phyloP scores from a whole-genome alignment of 2,888 invertebrate species.

The Sialis fuliginosa region DNA sequence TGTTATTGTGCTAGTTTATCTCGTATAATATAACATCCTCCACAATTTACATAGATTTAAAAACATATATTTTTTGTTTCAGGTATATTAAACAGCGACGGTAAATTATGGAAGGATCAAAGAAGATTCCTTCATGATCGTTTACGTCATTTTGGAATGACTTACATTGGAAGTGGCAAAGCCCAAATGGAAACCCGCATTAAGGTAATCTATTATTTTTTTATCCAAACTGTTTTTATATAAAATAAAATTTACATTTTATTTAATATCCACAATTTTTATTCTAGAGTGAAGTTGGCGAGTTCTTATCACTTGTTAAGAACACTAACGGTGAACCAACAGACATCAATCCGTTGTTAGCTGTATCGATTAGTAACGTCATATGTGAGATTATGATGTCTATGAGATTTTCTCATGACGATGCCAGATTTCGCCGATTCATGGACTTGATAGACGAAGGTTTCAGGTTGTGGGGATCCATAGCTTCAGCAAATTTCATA shows the following conservation, averaged over 20 bases:
- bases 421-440: slow-evolving; percentile 57
- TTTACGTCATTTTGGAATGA: slow-evolving; percentile 74
- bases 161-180: slow-evolving; percentile 63
- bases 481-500: slow-evolving; percentile 68
- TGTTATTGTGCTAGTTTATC: no score
- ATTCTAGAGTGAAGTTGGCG: slow-evolving; percentile 53
- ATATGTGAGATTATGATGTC: slow-evolving; percentile 86
- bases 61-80: slow-evolving; percentile 13
- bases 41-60: no score
- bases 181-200: slow-evolving; percentile 70
- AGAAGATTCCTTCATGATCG: slow-evolving; percentile 74
- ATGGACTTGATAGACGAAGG: slow-evolving; percentile 83
- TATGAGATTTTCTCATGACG: slow-evolving; percentile 62
- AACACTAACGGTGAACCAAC: slow-evolving; percentile 46
- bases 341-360: slow-evolving; percentile 57
- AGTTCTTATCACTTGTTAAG: slow-evolving; percentile 47
- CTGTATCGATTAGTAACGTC: slow-evolving; percentile 74
- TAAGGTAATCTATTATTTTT: slow-evolving; percentile 38
- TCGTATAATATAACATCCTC: no score
- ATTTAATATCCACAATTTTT: not conserved
- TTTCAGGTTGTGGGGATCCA: slow-evolving; percentile 68
- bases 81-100: slow-evolving; percentile 83
- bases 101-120: slow-evolving; percentile 80
- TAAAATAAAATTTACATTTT: not conserved
- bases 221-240: no score